Base-by-base conservation (phyloP, 35 echinoderm and acorn worm genomes). In the Patiria miniata region DNA sequence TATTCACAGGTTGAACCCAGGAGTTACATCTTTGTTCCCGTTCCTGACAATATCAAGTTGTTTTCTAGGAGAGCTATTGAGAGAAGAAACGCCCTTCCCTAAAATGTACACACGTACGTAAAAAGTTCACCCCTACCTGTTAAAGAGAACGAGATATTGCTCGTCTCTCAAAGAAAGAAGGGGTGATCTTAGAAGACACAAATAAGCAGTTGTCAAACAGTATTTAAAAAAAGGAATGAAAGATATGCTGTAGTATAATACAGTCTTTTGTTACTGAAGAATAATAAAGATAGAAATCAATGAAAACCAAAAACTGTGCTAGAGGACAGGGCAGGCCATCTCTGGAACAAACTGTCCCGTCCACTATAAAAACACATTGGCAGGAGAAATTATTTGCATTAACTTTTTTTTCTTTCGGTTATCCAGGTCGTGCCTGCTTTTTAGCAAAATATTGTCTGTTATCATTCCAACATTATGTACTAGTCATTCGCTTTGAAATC, bases 91-190 rank as follows among this genome's bases (percentile, higher is more conserved):
- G n/a, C n/a, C n/a, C n/a, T n/a, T n/a, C n/a, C n/a, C n/a, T n/a
- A n/a, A 73, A 73, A 73, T 73, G 65, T 73, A 73, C 65, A 73
- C 65, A 73, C 65, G 29, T 73, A 73, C 65, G 65, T 73, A 73
- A 69, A 47, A n/a, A 23, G 2, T 73, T 23, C 26, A 26, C 34
- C 26, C 65, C 19, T 73, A 18, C 42, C 42, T 47, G 42, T 47
- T 4, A n/a, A n/a, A 61, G 65, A 73, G 65, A 73, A 2, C 2
- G 34, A 30, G 19, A 73, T 14, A 6, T 7, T 1, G 65, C 29
- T 73, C 34, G 65, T 73, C 34, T 16, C 34, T 7, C 65, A 73
- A 30, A 30, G n/a, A n/a, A n/a, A 19, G 60, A 73, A 10, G 29
- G 65, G 26, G 10, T 1, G 65, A 73, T 26, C 34, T 26, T 10